Evolutionary conservation across 2,113 vertebrate genomes (phyloP).

Genomic region (Silurus glanis): DNA sequence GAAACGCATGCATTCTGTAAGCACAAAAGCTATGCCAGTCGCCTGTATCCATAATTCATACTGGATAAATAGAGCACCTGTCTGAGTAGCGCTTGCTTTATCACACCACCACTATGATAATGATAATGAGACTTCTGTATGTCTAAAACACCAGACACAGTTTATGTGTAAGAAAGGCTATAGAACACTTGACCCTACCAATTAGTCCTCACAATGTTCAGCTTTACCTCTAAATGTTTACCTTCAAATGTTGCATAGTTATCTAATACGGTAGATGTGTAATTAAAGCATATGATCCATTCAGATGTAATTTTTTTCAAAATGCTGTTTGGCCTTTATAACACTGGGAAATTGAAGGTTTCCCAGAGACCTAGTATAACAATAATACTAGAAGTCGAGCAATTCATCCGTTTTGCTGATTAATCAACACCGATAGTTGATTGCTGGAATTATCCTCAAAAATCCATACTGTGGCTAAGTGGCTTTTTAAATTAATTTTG

Average conservation of each 20-base stretch:
- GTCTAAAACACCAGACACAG: background rate
- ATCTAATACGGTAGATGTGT: background rate
- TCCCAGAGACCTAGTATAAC: background rate
- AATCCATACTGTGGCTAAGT: too few species aligned
- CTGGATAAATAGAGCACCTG: conserved; percentile 28
- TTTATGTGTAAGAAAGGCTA: background rate
- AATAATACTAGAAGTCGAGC: too few species aligned
- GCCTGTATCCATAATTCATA: conserved; percentile 38
- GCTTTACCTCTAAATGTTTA: conserved; percentile 35
- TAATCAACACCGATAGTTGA: too few species aligned
- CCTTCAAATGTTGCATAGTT: conserved; percentile 4
- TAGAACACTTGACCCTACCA: background rate
- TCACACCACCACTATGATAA: conserved; percentile 35
- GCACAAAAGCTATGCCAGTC: background rate
- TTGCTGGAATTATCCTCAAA: too few species aligned
- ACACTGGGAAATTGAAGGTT: background rate
- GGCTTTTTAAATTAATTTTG: too few species aligned
- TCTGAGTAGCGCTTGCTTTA: conserved; percentile 16
- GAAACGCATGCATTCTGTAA: background rate
- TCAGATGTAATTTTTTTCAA: background rate
- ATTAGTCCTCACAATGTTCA: background rate
- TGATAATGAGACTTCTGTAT: conserved; percentile 51
- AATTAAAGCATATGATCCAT: background rate
- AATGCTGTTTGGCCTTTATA: conserved; percentile 2
- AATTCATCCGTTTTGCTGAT: too few species aligned